Conservation (phyloP, 2,888 invertebrate genomes). For the Drosophila prostipennis region DNA sequence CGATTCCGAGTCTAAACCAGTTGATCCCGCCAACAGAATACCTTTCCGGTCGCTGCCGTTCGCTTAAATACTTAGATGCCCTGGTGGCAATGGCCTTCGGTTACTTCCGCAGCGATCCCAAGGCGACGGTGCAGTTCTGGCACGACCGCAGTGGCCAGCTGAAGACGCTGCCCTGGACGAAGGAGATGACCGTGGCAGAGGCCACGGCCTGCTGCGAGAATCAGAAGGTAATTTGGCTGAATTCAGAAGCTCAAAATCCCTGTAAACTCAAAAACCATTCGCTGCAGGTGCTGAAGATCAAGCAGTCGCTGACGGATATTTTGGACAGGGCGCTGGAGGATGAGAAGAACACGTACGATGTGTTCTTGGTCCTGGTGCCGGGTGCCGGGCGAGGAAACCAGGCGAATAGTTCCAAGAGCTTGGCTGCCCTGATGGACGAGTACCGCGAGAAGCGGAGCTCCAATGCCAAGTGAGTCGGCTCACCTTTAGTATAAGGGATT, state of each 20-base stretch:
- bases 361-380: constrained; percentile 82
- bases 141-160: constrained; percentile 59
- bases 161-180: constrained; percentile 66
- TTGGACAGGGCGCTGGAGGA: constrained; percentile 64
- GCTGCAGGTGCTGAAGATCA: constrained; percentile 51
- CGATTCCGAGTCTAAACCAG: background rate
- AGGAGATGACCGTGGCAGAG: constrained; percentile 58
- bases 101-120: constrained; percentile 74
- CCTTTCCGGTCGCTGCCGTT: constrained; percentile 50
- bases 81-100: constrained; percentile 80
- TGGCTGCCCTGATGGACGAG: constrained; percentile 64
- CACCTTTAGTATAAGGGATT: background rate
- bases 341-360: constrained; percentile 70
- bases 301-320: constrained; percentile 73
- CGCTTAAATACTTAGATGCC: constrained; percentile 76
- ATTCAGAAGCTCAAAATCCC: too few relatives aligned
- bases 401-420: constrained; percentile 60
- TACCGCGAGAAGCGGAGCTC: constrained; percentile 76
- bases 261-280: too few relatives aligned
- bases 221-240: constrained; percentile 33
- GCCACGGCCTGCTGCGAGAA: constrained; percentile 51
- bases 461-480: constrained; percentile 77
- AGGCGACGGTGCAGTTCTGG: constrained; percentile 72
- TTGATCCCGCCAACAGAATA: constrained; percentile 33
- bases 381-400: constrained; percentile 80